Percentiles rank a stretch among this genome's conserved stretches.
Evolutionary conservation across 2,888 invertebrate genomes (phyloP).

Genomic region (Barypeithes pellucidus): DNA sequence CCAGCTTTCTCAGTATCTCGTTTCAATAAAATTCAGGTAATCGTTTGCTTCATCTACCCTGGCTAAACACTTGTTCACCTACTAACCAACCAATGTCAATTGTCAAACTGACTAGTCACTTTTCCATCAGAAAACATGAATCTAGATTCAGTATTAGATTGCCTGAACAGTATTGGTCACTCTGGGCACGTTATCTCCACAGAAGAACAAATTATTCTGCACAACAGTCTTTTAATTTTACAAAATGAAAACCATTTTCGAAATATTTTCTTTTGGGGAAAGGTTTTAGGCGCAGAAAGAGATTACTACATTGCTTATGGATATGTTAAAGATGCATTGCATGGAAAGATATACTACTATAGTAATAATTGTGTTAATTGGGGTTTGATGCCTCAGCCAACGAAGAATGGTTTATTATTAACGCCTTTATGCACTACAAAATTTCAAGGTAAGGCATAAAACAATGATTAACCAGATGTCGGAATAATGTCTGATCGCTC

Average conservation of each 20-base stretch:
- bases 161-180: slow-evolving; percentile 73
- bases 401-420: slow-evolving; percentile 68
- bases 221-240: slow-evolving; percentile 84
- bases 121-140: slow-evolving; percentile 71
- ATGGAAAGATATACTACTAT: slow-evolving; percentile 84
- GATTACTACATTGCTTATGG: slow-evolving; percentile 92
- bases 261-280: slow-evolving; percentile 90
- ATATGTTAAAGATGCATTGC: slow-evolving; percentile 80
- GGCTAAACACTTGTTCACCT: too few species aligned
- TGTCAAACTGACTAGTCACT: slow-evolving; percentile 6
- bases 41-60: too few species aligned
- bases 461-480: neutral
- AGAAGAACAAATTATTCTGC: slow-evolving; percentile 82
- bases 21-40: too few species aligned
- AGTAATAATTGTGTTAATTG: slow-evolving; percentile 82
- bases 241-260: slow-evolving; percentile 90
- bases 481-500: too few species aligned
- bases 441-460: slow-evolving; percentile 63
- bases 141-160: slow-evolving; percentile 71
- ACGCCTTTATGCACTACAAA: slow-evolving; percentile 68
- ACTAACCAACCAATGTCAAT: neutral
- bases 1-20: too few species aligned
- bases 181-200: slow-evolving; percentile 82
- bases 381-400: slow-evolving; percentile 75
- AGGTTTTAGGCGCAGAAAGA: slow-evolving; percentile 81